phyloP scores from a whole-genome alignment of 2,888 invertebrate genomes.

The Cephus nigrinus region DNA sequence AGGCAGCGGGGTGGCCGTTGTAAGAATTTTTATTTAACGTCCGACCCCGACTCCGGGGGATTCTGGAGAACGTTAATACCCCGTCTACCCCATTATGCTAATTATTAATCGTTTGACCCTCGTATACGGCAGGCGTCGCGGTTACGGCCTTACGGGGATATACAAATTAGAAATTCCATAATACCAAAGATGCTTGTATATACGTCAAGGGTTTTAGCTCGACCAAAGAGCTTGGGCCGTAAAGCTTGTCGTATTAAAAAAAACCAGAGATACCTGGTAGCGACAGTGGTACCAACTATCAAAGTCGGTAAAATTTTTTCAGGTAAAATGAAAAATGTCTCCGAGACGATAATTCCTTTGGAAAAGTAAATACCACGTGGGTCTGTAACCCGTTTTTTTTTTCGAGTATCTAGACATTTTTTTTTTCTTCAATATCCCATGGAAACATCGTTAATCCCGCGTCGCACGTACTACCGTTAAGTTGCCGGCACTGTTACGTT shows the following conservation, averaged over 20 bases:
- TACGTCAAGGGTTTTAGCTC: background rate
- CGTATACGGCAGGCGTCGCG: conserved; percentile 1
- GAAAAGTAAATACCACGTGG: background rate
- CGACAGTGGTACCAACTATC: background rate
- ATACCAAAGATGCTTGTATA: background rate
- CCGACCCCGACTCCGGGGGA: conserved; percentile 1
- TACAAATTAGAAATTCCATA: conserved; percentile 18
- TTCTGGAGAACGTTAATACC: conserved; percentile 18
- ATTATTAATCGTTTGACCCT: conserved; percentile 31
- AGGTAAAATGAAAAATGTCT: background rate
- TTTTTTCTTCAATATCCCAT: background rate
- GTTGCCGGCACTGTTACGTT: background rate
- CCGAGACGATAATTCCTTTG: background rate
- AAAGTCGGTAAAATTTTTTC: background rate
- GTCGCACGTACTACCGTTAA: background rate
- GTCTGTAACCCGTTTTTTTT: background rate
- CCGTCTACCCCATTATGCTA: conserved; percentile 22
- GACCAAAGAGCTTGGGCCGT: background rate
- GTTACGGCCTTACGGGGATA: conserved; percentile 11
- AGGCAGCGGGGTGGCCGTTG: background rate
- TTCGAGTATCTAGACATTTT: background rate
- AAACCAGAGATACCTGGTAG: background rate
- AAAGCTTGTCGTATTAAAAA: conserved; percentile 9
- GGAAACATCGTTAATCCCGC: background rate
- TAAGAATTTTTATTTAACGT: conserved; percentile 12